Conservation (phyloP, 2,113 vertebrate species). For the Poeciliopsis occidentalis region DNA sequence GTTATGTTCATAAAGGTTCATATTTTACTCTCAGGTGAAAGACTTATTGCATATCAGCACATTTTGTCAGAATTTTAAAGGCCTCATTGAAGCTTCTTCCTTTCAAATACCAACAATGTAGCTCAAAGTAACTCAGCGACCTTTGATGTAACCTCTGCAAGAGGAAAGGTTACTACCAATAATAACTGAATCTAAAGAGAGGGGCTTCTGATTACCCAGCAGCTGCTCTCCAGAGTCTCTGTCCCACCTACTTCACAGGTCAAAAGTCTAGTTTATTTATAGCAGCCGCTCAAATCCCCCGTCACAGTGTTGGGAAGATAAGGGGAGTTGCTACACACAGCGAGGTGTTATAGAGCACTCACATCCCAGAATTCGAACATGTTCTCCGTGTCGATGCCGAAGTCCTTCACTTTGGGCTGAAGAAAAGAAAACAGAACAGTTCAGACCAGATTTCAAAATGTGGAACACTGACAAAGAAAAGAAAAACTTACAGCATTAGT, state of each 20-base stretch:
- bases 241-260: slow-evolving; percentile 77
- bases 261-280: slow-evolving; percentile 77
- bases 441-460: slow-evolving; percentile 1
- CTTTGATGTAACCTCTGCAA: slow-evolving; percentile 77
- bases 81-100: slow-evolving; percentile 16
- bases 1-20: neutral
- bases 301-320: slow-evolving; percentile 7
- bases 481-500: slow-evolving; percentile 91
- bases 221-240: slow-evolving; percentile 66
- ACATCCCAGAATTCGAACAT: slow-evolving; percentile 99
- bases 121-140: slow-evolving; percentile 64
- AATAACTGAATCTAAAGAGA: slow-evolving; percentile 72
- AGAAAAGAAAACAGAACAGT: slow-evolving; percentile 30
- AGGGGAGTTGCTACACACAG: slow-evolving; percentile 13
- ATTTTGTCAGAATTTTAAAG: slow-evolving; percentile 33
- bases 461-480: neutral
- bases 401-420: slow-evolving; percentile 96
- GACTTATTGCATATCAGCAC: neutral
- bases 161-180: slow-evolving; percentile 79
- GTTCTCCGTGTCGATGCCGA: slow-evolving; percentile 95
- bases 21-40: neutral
- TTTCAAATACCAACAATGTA: slow-evolving; percentile 75
- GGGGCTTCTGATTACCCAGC: slow-evolving; percentile 77
- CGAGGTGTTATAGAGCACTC: slow-evolving; percentile 70
- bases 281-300: slow-evolving; percentile 47